phyloP scores from a whole-genome alignment of 2,113 vertebrate species.

The Apteryx owenii region DNA sequence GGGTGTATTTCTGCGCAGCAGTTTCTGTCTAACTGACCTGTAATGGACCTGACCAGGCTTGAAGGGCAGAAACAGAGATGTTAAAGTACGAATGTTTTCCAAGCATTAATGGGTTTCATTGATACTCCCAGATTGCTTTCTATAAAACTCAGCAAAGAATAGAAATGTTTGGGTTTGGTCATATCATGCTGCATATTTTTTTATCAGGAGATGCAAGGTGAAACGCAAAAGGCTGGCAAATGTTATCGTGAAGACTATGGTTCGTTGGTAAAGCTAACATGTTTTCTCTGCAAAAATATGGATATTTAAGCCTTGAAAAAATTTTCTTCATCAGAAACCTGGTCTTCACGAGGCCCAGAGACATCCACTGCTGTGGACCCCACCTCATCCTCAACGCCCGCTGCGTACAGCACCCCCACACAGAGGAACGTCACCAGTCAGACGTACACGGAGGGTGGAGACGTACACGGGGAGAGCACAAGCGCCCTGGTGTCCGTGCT shows the following conservation, averaged over 20 bases:
- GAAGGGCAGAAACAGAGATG: not conserved
- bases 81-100: not conserved
- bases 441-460: too few species aligned
- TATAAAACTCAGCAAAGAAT: not conserved
- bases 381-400: not conserved
- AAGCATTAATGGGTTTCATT: not conserved
- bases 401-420: not conserved
- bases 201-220: rapidly evolving
- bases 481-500: not conserved
- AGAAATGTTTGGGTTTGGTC: not conserved
- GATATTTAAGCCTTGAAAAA: not conserved
- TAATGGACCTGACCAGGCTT: not conserved
- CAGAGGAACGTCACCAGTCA: not conserved
- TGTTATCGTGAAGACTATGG: not conserved
- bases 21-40: not conserved
- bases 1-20: not conserved
- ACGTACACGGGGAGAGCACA: not conserved
- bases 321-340: not conserved
- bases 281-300: not conserved
- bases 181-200: rapidly evolving
- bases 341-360: not conserved
- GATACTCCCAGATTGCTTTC: not conserved
- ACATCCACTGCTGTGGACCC: not conserved
- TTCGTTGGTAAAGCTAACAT: not conserved
- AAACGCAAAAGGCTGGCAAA: not conserved